Evolutionary conservation across 2,797 vertebrate genomes (phyloP), one percentile per base, ranked within the genome.

Genomic region (Cetoscarus ocellatus): DNA sequence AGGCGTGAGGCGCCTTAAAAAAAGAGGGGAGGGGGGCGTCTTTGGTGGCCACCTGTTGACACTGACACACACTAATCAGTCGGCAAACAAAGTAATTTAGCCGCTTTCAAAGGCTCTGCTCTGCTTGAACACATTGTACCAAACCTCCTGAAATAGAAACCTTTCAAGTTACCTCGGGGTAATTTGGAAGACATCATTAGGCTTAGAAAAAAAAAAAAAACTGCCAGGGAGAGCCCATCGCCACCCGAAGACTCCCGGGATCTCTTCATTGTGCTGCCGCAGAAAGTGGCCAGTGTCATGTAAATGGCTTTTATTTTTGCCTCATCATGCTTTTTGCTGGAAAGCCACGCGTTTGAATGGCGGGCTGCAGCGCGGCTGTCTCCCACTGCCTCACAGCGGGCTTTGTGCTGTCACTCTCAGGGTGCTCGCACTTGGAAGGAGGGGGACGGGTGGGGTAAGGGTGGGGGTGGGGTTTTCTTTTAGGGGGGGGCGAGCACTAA

Each of bases 351-450:
- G 90, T 70, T 82, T 93, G 72, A 91, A 93, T 92, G 86, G 65
- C 38, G 75, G 75, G 79, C 88, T 80, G 88, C 88, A 79, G 88
- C 68, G 45, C 76, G 86, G 82, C 85, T 78, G 87, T 89, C 86
- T 91, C 86, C 89, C 92, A 79, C 81, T 86, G 91, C 88, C 90
- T 92, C 84, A 86, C 85, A 84, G 88, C 74, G 69, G 77, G 84
- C 88, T 91, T 94, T 95, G 87, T 93, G 91, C 91, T 94, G 94
- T 93, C 93, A 94, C 84, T 94, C 92, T 93, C 77, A 73, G 85
- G 84, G 85, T 85, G 87, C 86, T 84, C 81, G 60, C 61, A 61
- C 79, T 85, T 86, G 76, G 79, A 63, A 57, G 81, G 71, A 64
- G 69, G 67, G 49, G 57, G 50, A 39, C 45, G 69, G 73, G 75